These are phyloP conservation scores for Bos taurus DNA, from an alignment of 2,113 vertebrate genomes.

Conservation along the genomic window DNA sequence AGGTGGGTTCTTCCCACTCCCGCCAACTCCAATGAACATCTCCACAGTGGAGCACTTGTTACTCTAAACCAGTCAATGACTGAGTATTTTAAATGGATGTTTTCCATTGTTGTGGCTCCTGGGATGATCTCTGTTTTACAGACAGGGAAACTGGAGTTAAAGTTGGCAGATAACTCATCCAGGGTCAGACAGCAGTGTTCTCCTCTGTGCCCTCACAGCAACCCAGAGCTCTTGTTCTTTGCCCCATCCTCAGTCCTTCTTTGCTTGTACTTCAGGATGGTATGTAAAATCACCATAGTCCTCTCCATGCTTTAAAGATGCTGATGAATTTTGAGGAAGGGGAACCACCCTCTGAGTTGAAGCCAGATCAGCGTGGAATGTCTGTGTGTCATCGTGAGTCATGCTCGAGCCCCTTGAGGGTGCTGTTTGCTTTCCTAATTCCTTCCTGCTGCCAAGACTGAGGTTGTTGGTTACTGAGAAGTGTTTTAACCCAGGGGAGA, in stretches of 20 bases:
- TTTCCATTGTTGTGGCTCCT: not conserved
- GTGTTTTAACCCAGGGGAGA: not conserved
- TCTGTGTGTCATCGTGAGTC: not conserved
- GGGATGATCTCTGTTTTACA: not conserved
- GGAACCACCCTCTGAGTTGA: not conserved
- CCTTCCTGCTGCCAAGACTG: not conserved
- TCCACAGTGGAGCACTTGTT: accelerated
- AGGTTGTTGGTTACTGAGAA: not conserved
- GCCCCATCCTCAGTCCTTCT: not conserved
- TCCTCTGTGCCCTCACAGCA: not conserved
- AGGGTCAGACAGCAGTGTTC: not conserved
- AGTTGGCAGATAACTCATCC: not conserved
- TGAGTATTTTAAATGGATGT: not conserved
- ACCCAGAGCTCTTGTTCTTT: accelerated
- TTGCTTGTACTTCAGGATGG: not conserved
- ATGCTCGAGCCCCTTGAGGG: accelerated
- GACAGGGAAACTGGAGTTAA: not conserved
- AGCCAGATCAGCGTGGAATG: not conserved
- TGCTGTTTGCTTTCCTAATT: not conserved
- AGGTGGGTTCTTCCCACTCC: not conserved
- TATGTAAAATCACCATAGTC: not conserved
- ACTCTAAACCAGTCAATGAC: not conserved
- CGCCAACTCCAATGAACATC: not conserved
- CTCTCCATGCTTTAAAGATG: not conserved
- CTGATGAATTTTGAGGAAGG: not conserved